Base-by-base conservation (phyloP, 2,888 invertebrate genomes). In the Tinea trinotella region DNA sequence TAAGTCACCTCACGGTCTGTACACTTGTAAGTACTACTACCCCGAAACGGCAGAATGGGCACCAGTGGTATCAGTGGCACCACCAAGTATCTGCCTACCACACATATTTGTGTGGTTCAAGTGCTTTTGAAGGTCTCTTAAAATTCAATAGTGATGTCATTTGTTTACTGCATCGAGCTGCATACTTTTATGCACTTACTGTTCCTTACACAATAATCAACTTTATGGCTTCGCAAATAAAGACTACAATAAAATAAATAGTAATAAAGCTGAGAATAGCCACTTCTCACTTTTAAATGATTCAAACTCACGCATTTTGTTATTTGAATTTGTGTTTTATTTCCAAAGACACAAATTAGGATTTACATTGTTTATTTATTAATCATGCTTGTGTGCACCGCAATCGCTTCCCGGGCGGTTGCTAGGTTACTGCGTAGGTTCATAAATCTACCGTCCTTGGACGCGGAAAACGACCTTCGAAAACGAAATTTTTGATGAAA, bases 401-500 rank as follows among this genome's bases (percentile, higher is more conserved):
- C 3, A 5, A 20, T 20, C 18, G 20, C n/a, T 12, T 48, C 48
- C 48, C 48, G 48, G 48, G 19, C 19, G 48, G 48, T 48, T 48
- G 48, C 48, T 48, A 48, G 20, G 48, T 20, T 18, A 48, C 48
- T 48, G 18, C 48, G 20, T 18, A 19, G 48, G 40, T 17, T 13
- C 17, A 4, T n/a, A 17, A 40, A 40, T 17, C 40, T 40, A 17
- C 3, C 48, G 20, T 9, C 48, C 48, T 48, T 48, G 18, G 40
- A 12, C 40, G 30, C 30, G n/a, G 40, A 15, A 40, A 40, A 12
- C 7, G 13, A 12, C 5, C 40, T 35, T 35, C 13, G 12, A 7
- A 7, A 24, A 9, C 6, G 13, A n/a, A 40, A 40, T n/a, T 40
- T 9, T 40, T 40, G n/a, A 40, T 40, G 13, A 40, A 40, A n/a